Evolutionary conservation across 2,888 invertebrate species (phyloP).

Genomic region (Leptinotarsa tumamoca): DNA sequence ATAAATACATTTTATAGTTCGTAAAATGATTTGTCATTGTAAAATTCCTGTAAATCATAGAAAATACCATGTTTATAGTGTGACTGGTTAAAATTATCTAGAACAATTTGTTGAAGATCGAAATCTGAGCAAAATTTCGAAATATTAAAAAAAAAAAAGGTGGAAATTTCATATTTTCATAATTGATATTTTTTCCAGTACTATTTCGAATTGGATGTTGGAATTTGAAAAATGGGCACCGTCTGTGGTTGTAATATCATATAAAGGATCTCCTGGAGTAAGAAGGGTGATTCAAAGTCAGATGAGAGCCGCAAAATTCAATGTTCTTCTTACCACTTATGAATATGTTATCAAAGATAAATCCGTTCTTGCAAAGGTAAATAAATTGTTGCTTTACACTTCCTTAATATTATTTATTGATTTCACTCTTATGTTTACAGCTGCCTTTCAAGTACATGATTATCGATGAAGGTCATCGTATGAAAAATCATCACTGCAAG

Average conservation of each 20-base stretch:
- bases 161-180: too few species aligned
- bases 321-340: constrained; percentile 99
- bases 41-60: too few species aligned
- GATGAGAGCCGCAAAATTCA: constrained; percentile 94
- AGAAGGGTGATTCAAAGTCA: constrained; percentile 86
- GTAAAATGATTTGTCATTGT: too few species aligned
- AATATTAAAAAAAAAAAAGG: too few species aligned
- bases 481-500: constrained; percentile 99
- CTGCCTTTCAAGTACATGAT: constrained; percentile 99
- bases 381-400: constrained; percentile 7
- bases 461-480: constrained; percentile 99
- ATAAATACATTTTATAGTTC: too few species aligned
- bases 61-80: too few species aligned
- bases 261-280: constrained; percentile 92
- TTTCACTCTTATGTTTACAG: constrained; percentile 61
- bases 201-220: constrained; percentile 97
- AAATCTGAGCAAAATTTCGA: too few species aligned
- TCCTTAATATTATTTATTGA: background rate
- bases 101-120: too few species aligned
- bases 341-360: constrained; percentile 99
- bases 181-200: constrained; percentile 68
- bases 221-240: constrained; percentile 99
- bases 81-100: too few species aligned
- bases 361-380: constrained; percentile 90
- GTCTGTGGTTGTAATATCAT: constrained; percentile 87